Base-by-base conservation (phyloP, 2,797 vertebrate genomes). In the Balearica regulorum region DNA sequence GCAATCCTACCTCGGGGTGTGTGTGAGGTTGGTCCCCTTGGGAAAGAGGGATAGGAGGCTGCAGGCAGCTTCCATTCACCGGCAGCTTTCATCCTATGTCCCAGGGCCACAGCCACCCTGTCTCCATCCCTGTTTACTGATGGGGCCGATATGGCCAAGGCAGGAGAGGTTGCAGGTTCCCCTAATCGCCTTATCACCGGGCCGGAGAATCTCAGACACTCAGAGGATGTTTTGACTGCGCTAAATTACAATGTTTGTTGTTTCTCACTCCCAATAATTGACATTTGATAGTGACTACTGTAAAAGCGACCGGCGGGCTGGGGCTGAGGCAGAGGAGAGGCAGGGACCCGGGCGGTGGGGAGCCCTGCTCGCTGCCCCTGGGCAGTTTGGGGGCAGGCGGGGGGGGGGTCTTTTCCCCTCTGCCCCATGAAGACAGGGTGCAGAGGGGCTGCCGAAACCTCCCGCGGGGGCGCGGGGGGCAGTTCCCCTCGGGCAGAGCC, bases 51-150 rank as follows among this genome's bases (percentile, higher is more conserved):
- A 54, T 19, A 41, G 77, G 77, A 49, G 64, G 46, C 91, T 88
- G 71, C 83, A 16, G 71, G 72, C 89, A 60, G 80, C 84, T 96
- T 53, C 81, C 65, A 85, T 68, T 66, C 75, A 65, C 69, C 33
- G 16, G 28, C 95, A 73, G 89, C 87, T 96, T 96, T 96, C 96
- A 94, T 95, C 95, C 94, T 10, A 28, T 93, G 92, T 97, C 97
- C 95, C 94, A 97, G 97, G 88, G 97, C 96, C 96, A 96, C 92
- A 97, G 97, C 97, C 96, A 96, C 89, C 86, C 96, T 97, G 97
- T 97, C 97, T 97, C 97, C 97, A 97, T 66, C 89, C 87, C 95
- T 98, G 97, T 98, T 98, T 98, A 98, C 97, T 97, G 97, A 98
- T 98, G 97, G 90, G 78, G 66, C 91, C 66, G 97, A 98, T 98